phyloP scores from a whole-genome alignment of 2,888 invertebrate genomes.

The Cremastinae sp. region DNA sequence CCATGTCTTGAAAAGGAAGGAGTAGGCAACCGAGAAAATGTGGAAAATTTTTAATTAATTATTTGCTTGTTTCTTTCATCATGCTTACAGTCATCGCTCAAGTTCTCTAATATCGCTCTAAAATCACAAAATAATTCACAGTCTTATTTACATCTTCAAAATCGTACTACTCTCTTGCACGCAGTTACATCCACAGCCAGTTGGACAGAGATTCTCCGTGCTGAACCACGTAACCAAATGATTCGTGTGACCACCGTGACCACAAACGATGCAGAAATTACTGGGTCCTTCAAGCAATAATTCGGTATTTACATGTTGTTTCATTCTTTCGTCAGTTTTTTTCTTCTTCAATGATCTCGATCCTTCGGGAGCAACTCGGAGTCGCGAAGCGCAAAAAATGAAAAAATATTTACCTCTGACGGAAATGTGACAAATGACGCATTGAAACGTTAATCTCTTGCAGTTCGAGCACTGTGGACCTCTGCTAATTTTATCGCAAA shows the following conservation, averaged over 20 bases:
- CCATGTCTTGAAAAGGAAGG: too few relatives aligned
- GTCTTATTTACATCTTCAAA: conserved; percentile 77
- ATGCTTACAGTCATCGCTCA: not conserved
- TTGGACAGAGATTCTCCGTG: conserved; percentile 89
- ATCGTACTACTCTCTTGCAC: conserved; percentile 85
- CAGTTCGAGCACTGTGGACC: conserved; percentile 88
- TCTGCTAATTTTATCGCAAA: conserved; percentile 85
- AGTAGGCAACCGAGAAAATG: too few relatives aligned
- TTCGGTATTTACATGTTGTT: too few relatives aligned
- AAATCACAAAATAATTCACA: conserved; percentile 15
- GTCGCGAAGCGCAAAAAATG: too few relatives aligned
- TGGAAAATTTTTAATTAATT: too few relatives aligned
- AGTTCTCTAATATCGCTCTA: not conserved
- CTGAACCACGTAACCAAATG: conserved; percentile 93
- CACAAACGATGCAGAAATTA: conserved; percentile 93
- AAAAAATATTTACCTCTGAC: conserved; percentile 86
- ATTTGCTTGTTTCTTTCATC: too few relatives aligned
- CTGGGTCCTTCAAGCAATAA: conserved; percentile 84
- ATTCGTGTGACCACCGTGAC: conserved; percentile 94
- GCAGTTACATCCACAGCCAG: conserved; percentile 96
- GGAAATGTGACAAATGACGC: conserved; percentile 91
- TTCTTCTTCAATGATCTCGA: too few relatives aligned
- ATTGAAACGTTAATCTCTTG: conserved; percentile 88
- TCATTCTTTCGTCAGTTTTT: too few relatives aligned
- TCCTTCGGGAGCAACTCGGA: too few relatives aligned